Percentiles rank a stretch among this genome's conserved stretches.
Conservation (phyloP, 1,140 invertebrate genomes). For the Saccostrea glomerata region DNA sequence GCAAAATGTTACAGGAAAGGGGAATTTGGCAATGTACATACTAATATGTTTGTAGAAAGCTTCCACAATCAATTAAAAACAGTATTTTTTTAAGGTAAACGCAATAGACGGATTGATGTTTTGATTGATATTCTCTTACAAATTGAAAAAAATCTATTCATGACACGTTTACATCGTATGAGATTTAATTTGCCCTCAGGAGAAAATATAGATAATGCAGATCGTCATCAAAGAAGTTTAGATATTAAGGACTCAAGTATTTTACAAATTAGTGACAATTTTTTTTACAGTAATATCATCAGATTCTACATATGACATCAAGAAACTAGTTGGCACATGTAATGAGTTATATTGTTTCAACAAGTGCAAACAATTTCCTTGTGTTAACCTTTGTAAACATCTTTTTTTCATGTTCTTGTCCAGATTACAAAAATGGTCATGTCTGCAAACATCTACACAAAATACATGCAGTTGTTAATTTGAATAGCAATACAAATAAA, state of each 20-base stretch:
- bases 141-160: slow-evolving; percentile 39
- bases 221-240: slow-evolving; percentile 26
- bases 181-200: slow-evolving; percentile 20
- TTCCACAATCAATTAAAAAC: slow-evolving; percentile 43
- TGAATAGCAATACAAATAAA: background rate
- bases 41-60: slow-evolving; percentile 45
- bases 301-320: slow-evolving; percentile 10
- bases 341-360: slow-evolving; percentile 4
- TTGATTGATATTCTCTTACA: slow-evolving; percentile 34
- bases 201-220: slow-evolving; percentile 12
- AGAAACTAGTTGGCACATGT: slow-evolving; percentile 18
- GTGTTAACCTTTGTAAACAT: slow-evolving; percentile 26
- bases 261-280: slow-evolving; percentile 15
- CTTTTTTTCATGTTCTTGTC: slow-evolving; percentile 21
- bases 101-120: slow-evolving; percentile 31
- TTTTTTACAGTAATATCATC: slow-evolving; percentile 9
- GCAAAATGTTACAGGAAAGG: slow-evolving; percentile 3
- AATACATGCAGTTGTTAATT: slow-evolving; percentile 26
- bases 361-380: slow-evolving; percentile 30
- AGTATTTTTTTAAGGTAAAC: slow-evolving; percentile 25
- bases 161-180: slow-evolving; percentile 13
- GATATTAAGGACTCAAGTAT: slow-evolving; percentile 5
- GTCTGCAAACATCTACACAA: slow-evolving; percentile 34
- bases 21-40: slow-evolving; percentile 35
- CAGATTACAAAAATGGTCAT: slow-evolving; percentile 31